Evolutionary conservation across 2,888 invertebrate species (phyloP), one percentile per base, ranked within the genome.

Genomic region (Cheilosia pagana): DNA sequence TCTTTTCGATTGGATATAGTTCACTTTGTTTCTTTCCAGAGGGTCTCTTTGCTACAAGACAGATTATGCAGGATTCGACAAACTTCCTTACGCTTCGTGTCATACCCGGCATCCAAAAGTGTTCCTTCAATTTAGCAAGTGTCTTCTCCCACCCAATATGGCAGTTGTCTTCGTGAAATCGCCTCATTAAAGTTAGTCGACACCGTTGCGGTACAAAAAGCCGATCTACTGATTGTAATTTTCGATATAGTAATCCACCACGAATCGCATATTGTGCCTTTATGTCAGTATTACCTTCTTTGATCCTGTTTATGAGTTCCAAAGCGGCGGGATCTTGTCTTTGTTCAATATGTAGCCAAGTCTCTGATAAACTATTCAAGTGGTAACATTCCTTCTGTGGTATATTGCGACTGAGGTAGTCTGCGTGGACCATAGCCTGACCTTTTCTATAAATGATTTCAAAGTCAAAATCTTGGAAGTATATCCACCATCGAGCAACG

Each of bases 21-120:
- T 87, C 81, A 53, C 52, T 50, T 55, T 79, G 81, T 65, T 86
- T 81, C 59, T 75, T 82, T 39, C 70, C 81, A n/a, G 74, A 71
- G 41, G 82, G 82, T 55, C 85, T 79, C 53, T 79, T 87, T 60
- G 81, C 86, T 35, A 77, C 55, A n/a, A 62, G 19, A 43, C 70
- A 77, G 16, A 77, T 77, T 6, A 77, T 28, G 39, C 76, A 76
- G 21, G 76, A 71, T 43, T 75, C 60, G 31, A 82, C 68, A 57
- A 79, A 76, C 57, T 83, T 86, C 50, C 72, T 74, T 52, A 79
- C 74, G 45, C 60, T 76, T 76, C 53, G 65, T 63, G 76, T 65
- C 71, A 79, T 85, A 25, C 35, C 45, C 3, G 74, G 75, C 76
- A 76, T 83, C 76, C 76, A 82, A 72, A 86, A 79, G 31, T 86